These are phyloP conservation scores for Ursus arctos DNA, from an alignment of 2,113 vertebrate genomes.

Conservation along the genomic window DNA sequence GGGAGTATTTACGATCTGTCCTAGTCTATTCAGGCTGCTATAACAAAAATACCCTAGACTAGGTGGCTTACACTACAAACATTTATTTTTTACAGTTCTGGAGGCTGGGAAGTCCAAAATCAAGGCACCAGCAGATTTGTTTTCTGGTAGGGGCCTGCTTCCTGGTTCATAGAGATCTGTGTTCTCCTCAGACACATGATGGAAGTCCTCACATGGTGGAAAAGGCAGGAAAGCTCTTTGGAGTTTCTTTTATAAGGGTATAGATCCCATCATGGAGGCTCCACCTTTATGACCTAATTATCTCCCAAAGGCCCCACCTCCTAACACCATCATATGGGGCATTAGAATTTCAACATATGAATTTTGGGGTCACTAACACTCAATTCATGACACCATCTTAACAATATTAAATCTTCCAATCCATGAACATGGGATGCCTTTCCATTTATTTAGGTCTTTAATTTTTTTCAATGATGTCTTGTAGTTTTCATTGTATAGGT, in stretches of 20 bases:
- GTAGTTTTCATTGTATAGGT: not conserved
- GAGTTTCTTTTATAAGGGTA: not conserved
- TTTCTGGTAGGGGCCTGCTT: not conserved
- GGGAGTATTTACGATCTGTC: not conserved
- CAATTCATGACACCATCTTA: not conserved
- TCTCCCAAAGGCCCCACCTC: not conserved
- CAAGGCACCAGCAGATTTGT: not conserved
- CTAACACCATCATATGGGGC: not conserved
- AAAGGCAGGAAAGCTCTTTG: not conserved
- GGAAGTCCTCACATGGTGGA: not conserved
- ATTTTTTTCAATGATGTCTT: conserved; percentile 42
- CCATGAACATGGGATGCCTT: not conserved
- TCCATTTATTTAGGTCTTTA: not conserved
- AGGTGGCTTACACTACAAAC: not conserved
- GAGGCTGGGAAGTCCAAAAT: not conserved
- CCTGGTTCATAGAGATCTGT: not conserved
- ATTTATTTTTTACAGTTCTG: not conserved
- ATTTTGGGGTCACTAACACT: not conserved
- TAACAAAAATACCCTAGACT: not conserved
- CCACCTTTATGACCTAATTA: not conserved
- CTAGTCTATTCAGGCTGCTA: not conserved
- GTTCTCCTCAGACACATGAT: not conserved
- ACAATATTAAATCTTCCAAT: not conserved
- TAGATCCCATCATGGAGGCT: not conserved
- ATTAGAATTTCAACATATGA: not conserved